These are phyloP conservation scores for Galagoides demidoff DNA, from an alignment of 2,797 vertebrate genomes.

Conservation along the genomic window DNA sequence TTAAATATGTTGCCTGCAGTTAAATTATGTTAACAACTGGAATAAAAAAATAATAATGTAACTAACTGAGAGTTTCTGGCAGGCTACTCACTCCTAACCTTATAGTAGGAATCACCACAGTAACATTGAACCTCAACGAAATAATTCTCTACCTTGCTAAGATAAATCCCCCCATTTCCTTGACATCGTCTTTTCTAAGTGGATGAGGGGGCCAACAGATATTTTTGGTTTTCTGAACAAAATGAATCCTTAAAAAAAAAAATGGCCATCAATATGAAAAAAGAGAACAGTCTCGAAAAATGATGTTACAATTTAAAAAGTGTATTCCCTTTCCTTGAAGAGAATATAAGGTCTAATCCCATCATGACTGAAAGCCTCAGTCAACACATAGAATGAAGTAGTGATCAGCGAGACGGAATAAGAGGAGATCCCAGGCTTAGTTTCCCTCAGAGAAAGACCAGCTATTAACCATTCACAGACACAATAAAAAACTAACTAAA, in stretches of 20 bases:
- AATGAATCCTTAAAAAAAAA: background rate
- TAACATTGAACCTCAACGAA: background rate
- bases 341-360: background rate
- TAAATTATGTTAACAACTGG: background rate
- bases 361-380: background rate
- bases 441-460: background rate
- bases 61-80: background rate
- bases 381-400: background rate
- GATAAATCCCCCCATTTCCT: background rate
- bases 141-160: background rate
- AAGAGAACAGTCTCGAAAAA: background rate
- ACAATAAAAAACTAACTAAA: too few relatives aligned
- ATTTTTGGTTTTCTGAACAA: background rate
- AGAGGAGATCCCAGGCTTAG: background rate
- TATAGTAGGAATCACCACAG: background rate
- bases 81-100: background rate
- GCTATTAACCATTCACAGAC: background rate
- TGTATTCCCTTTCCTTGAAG: background rate
- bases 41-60: background rate
- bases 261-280: background rate
- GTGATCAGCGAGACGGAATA: background rate
- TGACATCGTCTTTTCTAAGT: background rate
- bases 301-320: background rate
- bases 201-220: too few relatives aligned
- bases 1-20: background rate